These are phyloP conservation scores for Canis aureus DNA, from an alignment of 2,113 vertebrate genomes.

Conservation along the genomic window DNA sequence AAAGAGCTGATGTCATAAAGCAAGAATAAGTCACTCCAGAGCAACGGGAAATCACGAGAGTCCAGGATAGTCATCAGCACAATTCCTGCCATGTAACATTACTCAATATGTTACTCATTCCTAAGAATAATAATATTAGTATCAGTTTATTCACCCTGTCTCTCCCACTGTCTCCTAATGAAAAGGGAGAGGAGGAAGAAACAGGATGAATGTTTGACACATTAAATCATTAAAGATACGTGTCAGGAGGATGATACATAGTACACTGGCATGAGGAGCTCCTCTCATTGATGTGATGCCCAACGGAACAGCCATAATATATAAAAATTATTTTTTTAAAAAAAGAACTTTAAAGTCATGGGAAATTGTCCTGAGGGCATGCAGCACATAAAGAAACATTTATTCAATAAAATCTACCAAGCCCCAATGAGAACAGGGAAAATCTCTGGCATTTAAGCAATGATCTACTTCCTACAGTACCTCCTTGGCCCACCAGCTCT, in stretches of 20 bases:
- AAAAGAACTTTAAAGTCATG: background rate
- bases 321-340: background rate
- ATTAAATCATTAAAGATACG: background rate
- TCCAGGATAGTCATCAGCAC: too few relatives aligned
- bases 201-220: too few relatives aligned
- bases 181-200: background rate
- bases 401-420: background rate
- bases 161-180: background rate
- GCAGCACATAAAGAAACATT: background rate
- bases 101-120: too few relatives aligned
- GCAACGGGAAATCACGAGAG: background rate
- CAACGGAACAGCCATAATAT: background rate
- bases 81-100: too few relatives aligned
- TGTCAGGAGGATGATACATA: rapidly evolving
- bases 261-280: rapidly evolving
- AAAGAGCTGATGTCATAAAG: background rate
- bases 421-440: background rate
- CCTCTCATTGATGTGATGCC: too few relatives aligned
- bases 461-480: rapidly evolving
- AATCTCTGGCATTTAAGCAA: background rate
- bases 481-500: background rate
- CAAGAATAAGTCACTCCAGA: background rate
- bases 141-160: background rate
- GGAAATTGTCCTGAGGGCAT: background rate
- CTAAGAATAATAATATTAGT: background rate